Conservation (phyloP, 2,113 vertebrate species). For the Salvator merianae region DNA sequence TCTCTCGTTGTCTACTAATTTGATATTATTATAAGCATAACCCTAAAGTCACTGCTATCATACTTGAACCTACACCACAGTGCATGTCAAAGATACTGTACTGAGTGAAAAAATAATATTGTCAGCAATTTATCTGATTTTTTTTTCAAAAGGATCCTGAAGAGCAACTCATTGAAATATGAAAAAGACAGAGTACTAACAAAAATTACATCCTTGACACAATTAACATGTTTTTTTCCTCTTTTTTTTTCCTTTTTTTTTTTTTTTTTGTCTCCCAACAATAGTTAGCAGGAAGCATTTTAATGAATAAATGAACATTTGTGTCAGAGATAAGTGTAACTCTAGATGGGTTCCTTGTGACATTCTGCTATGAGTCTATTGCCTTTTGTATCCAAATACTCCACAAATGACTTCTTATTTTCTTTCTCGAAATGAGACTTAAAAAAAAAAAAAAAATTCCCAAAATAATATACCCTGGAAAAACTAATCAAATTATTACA, state of each 20-base stretch:
- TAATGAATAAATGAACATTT: conserved; percentile 64
- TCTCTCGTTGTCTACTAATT: not conserved
- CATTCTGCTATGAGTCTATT: conserved; percentile 46
- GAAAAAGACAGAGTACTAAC: conserved; percentile 63
- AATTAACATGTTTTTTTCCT: conserved; percentile 58
- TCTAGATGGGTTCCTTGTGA: conserved; percentile 50
- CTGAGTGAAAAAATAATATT: conserved; percentile 48
- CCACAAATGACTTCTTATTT: conserved; percentile 43
- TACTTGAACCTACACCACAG: conserved; percentile 60
- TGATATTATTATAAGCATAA: conserved; percentile 26
- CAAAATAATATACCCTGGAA: conserved; percentile 33
- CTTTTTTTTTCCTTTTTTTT: no score
- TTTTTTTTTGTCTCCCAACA: conserved; percentile 53
- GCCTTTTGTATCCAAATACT: conserved; percentile 58
- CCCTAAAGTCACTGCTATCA: conserved; percentile 49
- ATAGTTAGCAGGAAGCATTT: conserved; percentile 55
- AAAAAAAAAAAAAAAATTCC: conserved; percentile 4
- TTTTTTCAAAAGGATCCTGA: conserved; percentile 51
- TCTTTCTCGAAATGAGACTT: conserved; percentile 43
- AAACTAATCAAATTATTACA: conserved; percentile 28
- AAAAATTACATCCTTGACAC: conserved; percentile 60
- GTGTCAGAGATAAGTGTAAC: conserved; percentile 54
- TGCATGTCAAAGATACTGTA: conserved; percentile 36
- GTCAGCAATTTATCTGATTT: conserved; percentile 54
- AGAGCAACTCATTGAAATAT: conserved; percentile 62